phyloP scores from a whole-genome alignment of 2,113 vertebrate genomes.

The Podarcis muralis region DNA sequence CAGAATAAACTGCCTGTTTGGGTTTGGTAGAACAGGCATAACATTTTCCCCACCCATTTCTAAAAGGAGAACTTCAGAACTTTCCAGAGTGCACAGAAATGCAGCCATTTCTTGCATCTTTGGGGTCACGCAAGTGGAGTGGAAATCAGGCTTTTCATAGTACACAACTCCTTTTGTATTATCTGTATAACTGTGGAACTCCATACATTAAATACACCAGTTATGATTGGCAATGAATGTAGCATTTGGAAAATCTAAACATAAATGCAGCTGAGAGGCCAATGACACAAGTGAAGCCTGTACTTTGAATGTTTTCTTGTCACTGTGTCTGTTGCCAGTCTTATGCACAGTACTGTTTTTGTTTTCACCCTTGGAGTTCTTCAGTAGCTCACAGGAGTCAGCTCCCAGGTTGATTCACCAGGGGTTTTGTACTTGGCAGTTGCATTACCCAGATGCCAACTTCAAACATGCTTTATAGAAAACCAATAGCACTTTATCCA shows the following conservation, averaged over 20 bases:
- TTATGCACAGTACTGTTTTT: conserved; percentile 10
- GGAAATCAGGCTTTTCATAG: background rate
- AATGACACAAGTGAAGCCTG: background rate
- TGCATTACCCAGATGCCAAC: conserved; percentile 1
- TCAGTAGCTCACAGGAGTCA: background rate
- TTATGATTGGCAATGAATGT: background rate
- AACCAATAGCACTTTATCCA: background rate
- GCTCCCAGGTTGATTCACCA: background rate
- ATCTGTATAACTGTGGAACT: background rate
- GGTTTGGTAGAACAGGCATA: background rate
- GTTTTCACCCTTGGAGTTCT: background rate
- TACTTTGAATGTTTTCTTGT: conserved; percentile 6
- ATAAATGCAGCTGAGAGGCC: background rate
- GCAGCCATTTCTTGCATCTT: background rate
- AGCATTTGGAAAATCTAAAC: background rate
- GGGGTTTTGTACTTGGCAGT: background rate
- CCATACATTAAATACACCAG: background rate
- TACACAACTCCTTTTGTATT: background rate
- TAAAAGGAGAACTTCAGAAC: background rate
- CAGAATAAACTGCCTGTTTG: background rate
- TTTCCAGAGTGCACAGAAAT: background rate
- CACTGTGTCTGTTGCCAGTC: background rate
- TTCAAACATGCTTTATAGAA: background rate
- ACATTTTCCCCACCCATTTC: background rate
- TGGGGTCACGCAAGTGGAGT: background rate